Conservation (phyloP, 2,888 invertebrate genomes). For the Harmothoe impar region DNA sequence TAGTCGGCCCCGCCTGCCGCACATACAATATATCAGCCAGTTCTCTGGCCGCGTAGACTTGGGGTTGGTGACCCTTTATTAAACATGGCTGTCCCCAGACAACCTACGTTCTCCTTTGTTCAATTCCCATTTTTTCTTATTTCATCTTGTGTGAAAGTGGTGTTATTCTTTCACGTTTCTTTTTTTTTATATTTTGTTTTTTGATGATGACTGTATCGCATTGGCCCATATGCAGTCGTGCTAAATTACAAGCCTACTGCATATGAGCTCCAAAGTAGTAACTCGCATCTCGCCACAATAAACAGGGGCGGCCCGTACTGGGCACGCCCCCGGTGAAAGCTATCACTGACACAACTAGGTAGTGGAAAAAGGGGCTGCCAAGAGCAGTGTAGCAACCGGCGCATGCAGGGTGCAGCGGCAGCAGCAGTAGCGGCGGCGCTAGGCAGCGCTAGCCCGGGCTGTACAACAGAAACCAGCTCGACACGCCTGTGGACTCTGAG, state of each 20-base stretch:
- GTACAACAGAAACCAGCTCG: too few species aligned
- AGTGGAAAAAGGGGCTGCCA: conserved; percentile 57
- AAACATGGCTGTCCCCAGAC: conserved; percentile 14
- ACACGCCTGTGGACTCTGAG: too few species aligned
- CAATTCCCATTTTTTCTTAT: conserved; percentile 15
- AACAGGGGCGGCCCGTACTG: background rate
- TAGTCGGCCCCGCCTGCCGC: background rate
- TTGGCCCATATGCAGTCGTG: conserved; percentile 59
- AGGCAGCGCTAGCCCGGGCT: too few species aligned
- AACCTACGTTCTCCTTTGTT: background rate
- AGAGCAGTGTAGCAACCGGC: conserved; percentile 15
- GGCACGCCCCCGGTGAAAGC: conserved; percentile 43
- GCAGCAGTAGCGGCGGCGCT: background rate
- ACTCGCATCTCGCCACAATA: conserved; percentile 50
- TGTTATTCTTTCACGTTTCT: conserved; percentile 11
- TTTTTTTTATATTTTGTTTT: conserved; percentile 25
- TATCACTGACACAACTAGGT: conserved; percentile 60
- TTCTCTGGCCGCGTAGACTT: background rate
- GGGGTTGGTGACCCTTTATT: background rate
- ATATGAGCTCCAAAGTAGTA: conserved; percentile 62
- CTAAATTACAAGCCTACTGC: conserved; percentile 41
- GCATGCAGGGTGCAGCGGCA: background rate
- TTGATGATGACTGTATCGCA: conserved; percentile 40
- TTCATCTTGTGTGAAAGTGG: background rate
- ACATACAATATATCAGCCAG: background rate